Evolutionary conservation across 1,140 invertebrate genomes (phyloP).

Genomic region (Pygmarrhopalites habei): DNA sequence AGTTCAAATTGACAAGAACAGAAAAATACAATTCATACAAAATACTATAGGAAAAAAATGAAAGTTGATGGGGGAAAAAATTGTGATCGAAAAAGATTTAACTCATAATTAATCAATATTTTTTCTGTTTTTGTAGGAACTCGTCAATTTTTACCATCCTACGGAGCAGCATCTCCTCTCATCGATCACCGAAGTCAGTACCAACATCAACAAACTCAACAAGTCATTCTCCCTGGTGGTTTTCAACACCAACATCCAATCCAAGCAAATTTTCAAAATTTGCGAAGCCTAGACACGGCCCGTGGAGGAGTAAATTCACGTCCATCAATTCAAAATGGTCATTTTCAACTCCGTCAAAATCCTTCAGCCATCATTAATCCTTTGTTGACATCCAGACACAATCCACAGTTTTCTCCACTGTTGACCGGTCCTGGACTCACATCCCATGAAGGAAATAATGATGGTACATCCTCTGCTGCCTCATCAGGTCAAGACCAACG

Average conservation of each 20-base stretch:
- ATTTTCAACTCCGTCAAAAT: slow-evolving; percentile 17
- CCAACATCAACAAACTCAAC: slow-evolving; percentile 3
- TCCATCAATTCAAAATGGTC: slow-evolving; percentile 27
- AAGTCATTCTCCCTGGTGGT: slow-evolving; percentile 35
- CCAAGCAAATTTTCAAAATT: slow-evolving; percentile 3
- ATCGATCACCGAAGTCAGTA: slow-evolving; percentile 4
- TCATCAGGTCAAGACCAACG: not conserved
- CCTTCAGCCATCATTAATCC: not conserved
- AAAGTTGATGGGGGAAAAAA: too few species aligned
- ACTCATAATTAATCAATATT: not conserved
- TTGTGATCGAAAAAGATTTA: too few species aligned
- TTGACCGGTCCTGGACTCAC: not conserved
- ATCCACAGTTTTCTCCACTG: not conserved
- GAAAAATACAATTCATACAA: too few species aligned
- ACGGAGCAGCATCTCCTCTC: slow-evolving; percentile 1
- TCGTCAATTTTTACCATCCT: too few species aligned
- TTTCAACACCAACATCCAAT: slow-evolving; percentile 24
- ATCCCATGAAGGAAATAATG: not conserved
- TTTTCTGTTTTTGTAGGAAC: not conserved
- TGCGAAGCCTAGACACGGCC: not conserved
- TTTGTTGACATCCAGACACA: not conserved
- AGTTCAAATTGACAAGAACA: too few species aligned
- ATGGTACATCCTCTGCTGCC: not conserved
- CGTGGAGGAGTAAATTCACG: not conserved
- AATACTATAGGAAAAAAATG: too few species aligned